A percentile compares a stretch with the other conserved stretches of the same genome.
Evolutionary conservation across 2,113 vertebrate genomes (phyloP).

Genomic region (Mungos mungo): DNA sequence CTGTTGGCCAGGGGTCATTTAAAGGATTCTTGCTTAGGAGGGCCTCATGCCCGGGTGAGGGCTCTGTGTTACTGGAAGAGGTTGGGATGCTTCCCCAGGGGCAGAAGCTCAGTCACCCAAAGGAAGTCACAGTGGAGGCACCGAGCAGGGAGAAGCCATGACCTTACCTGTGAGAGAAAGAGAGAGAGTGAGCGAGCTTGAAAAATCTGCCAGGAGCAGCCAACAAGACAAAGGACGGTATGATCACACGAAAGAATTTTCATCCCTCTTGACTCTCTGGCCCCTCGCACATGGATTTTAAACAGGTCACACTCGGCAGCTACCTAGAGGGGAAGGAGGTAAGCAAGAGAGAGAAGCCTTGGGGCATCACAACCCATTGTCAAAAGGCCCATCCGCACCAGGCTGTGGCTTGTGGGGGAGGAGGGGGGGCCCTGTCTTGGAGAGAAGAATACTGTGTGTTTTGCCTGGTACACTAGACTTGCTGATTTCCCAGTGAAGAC

Average conservation of each 20-base stretch:
- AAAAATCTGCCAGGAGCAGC: background rate
- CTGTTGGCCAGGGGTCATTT: background rate
- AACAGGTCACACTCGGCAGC: background rate
- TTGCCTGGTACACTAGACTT: background rate
- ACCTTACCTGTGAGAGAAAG: background rate
- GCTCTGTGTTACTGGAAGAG: background rate
- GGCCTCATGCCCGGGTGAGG: too few relatives aligned
- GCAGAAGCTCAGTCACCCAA: background rate
- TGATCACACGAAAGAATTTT: background rate
- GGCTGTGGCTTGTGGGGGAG: background rate
- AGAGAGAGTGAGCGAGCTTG: background rate
- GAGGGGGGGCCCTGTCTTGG: background rate
- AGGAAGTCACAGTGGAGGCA: background rate
- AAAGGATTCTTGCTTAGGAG: background rate
- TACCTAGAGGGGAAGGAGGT: background rate
- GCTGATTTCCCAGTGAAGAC: background rate
- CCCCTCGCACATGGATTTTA: background rate
- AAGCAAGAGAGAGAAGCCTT: background rate
- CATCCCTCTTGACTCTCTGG: background rate
- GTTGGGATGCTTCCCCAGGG: background rate
- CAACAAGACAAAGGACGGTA: background rate
- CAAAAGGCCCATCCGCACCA: background rate
- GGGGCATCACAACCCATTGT: background rate
- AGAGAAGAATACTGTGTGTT: background rate
- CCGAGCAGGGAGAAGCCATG: background rate